A percentile compares a stretch with the other conserved stretches of the same genome.
phyloP scores from a whole-genome alignment of 2,888 invertebrate genomes.

The Ichneumon xanthorius region DNA sequence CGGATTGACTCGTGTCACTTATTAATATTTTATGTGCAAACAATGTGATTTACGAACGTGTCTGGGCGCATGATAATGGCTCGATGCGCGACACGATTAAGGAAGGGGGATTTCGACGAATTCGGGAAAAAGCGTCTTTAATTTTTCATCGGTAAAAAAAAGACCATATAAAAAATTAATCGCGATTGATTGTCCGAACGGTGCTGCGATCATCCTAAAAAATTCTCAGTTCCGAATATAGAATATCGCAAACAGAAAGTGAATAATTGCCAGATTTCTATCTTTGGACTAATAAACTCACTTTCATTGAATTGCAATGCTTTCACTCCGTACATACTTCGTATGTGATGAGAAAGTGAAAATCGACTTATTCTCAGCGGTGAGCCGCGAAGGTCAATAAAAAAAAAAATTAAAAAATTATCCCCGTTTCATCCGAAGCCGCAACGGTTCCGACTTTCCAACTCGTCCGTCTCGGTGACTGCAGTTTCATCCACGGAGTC shows the following conservation, averaged over 20 bases:
- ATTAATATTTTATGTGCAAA: slow-evolving; percentile 85
- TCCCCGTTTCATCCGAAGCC: neutral
- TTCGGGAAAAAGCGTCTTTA: too few species aligned
- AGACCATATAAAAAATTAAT: too few species aligned
- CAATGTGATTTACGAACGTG: slow-evolving; percentile 81
- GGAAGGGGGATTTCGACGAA: neutral
- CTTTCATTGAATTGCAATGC: too few species aligned
- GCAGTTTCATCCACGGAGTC: slow-evolving; percentile 54
- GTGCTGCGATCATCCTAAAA: too few species aligned
- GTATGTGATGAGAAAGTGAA: too few species aligned
- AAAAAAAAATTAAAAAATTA: neutral
- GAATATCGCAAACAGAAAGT: neutral
- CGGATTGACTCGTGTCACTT: slow-evolving; percentile 85
- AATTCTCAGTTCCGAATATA: neutral
- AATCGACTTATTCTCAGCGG: neutral
- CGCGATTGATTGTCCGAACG: too few species aligned
- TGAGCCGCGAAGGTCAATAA: neutral
- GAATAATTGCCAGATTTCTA: neutral
- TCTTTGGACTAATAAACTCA: neutral
- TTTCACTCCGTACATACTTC: too few species aligned
- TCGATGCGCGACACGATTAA: slow-evolving; percentile 61
- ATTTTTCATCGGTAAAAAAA: too few species aligned
- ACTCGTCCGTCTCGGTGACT: neutral
- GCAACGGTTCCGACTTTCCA: neutral
- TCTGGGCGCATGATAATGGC: slow-evolving; percentile 56